Conservation (phyloP, 2,797 vertebrate species). For the Harpagifer antarcticus region DNA sequence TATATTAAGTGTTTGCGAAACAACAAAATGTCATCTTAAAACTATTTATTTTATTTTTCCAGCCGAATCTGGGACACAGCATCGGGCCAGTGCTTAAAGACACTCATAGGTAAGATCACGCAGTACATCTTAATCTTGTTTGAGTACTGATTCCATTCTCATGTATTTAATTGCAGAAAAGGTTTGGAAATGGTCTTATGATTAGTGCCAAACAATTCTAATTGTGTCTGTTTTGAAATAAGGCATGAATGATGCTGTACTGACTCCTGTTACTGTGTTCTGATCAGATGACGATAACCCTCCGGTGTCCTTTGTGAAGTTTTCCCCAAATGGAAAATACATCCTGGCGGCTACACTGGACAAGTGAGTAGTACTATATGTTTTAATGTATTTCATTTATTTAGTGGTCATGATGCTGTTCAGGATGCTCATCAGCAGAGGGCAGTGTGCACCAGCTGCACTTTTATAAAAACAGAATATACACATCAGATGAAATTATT, state of each 20-base stretch:
- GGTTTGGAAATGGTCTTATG: neutral
- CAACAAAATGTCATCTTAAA: neutral
- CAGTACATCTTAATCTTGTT: neutral
- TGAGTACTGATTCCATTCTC: neutral
- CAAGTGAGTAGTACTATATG: slow-evolving; percentile 87
- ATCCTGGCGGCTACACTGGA: slow-evolving; percentile 98
- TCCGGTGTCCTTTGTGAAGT: slow-evolving; percentile 98
- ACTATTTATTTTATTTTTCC: slow-evolving; percentile 17
- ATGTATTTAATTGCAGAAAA: neutral
- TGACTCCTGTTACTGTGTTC: neutral
- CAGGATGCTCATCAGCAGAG: slow-evolving; percentile 53
- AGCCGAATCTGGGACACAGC: slow-evolving; percentile 99
- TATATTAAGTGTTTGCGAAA: neutral
- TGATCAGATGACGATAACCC: slow-evolving; percentile 96
- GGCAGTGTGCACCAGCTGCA: slow-evolving; percentile 19
- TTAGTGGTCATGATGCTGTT: neutral
- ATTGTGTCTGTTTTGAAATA: neutral
- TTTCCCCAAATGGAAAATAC: slow-evolving; percentile 99
- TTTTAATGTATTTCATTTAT: fast-evolving
- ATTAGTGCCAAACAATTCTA: neutral
- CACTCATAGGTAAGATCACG: slow-evolving; percentile 92
- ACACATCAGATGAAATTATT: too few species aligned
- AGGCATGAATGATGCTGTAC: neutral
- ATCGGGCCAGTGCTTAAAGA: slow-evolving; percentile 99
- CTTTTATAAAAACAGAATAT: neutral